Base-by-base conservation (phyloP, 2,888 invertebrate genomes). In the Adelognathus sp. region DNA sequence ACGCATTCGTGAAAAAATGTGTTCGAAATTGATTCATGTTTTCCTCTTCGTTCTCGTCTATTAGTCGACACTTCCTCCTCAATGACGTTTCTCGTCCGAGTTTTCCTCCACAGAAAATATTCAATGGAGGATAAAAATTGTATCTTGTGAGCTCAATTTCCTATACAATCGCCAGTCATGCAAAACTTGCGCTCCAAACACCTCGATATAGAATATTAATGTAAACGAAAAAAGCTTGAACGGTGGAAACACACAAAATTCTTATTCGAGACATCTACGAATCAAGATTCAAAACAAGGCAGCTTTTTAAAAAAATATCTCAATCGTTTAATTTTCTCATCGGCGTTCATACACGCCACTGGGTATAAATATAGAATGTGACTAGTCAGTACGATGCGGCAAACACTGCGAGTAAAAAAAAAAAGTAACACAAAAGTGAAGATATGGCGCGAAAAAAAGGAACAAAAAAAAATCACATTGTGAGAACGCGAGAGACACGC, bases 391-490 rank as follows among this genome's bases (percentile, higher is more conserved):
- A 76, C 60, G 63, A 24, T 33, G 7, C n/a, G 24, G 63, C 14
- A 16, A 71, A 21, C 27, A 61, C 46, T 52, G 24, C 4, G 50
- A 44, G 27, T 14, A 7, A 14, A 29, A 46, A 66, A 50, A 71
- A 41, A 54, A 27, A 4, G 4, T n/a, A n/a, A n/a, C n/a, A 31
- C 39, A 27, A 72, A 44, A 50, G 58, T 16, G 33, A 61, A 44
- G 16, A 50, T 41, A 61, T 41, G 33, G 54, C 52, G 56, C 27
- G 52, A 69, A 44, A 73, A 80, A 66, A 72, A 79, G 54, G 70
- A 11, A 66, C 66, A 56, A 67, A 21, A 41, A 56, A 70, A 52
- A 18, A 4, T 4, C 21, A 46, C 27, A 33, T 18, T 69, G 39
- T 31, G 31, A 44, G 46, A 61, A 33, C 16, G 33, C 9, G 29